Percentiles rank a stretch among this genome's conserved stretches.
phyloP scores from a whole-genome alignment of 2,113 vertebrate species.

The Turdus rufiventris region DNA sequence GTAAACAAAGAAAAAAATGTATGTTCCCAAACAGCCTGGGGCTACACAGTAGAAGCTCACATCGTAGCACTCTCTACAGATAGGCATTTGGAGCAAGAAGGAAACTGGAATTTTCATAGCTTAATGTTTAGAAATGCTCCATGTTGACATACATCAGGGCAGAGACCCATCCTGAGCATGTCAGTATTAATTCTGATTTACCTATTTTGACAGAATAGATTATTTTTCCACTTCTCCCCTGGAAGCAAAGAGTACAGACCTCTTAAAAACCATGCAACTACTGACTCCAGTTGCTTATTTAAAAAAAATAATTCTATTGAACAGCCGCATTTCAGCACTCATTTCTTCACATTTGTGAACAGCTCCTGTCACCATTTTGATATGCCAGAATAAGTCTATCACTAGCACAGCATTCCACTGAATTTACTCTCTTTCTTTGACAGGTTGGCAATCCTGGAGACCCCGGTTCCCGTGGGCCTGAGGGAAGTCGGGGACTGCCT shows the following conservation, averaged over 20 bases:
- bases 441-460: constrained; percentile 88
- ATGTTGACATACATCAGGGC: accelerated
- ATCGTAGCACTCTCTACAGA: neutral
- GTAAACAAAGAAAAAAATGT: neutral
- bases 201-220: neutral
- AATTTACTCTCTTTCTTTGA: neutral
- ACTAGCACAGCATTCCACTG: accelerated
- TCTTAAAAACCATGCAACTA: neutral
- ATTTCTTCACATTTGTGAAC: neutral
- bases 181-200: neutral
- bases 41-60: neutral
- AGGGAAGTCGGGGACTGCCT: constrained; percentile 87
- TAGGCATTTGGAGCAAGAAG: neutral
- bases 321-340: neutral
- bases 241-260: neutral
- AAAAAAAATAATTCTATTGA: neutral
- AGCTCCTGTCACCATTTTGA: neutral
- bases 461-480: constrained; percentile 84
- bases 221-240: neutral
- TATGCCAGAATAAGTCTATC: neutral
- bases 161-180: neutral
- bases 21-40: neutral
- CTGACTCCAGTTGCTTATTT: neutral
- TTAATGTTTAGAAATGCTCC: neutral
- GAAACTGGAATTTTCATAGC: neutral